Percentiles rank a stretch among this genome's conserved stretches.
Evolutionary conservation across 2,888 invertebrate species (phyloP).

Genomic region (Phyllotreta cruciferae): DNA sequence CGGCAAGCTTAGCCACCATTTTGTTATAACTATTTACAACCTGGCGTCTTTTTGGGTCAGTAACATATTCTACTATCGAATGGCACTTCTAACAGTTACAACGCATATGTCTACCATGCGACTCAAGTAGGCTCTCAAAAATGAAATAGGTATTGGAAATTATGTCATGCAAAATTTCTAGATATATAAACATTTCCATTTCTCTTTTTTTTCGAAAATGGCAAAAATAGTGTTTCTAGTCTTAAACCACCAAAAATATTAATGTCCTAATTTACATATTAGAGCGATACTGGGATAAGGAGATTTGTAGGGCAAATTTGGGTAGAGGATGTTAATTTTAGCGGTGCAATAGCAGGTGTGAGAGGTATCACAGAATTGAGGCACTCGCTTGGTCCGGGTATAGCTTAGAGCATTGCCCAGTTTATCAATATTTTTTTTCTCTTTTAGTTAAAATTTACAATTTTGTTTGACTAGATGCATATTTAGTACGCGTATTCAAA

Average conservation of each 20-base stretch:
- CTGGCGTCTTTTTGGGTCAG: slow-evolving; percentile 60
- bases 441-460: slow-evolving; percentile 39
- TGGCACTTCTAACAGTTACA: slow-evolving; percentile 60
- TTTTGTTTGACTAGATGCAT: slow-evolving; percentile 56
- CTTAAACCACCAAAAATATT: slow-evolving; percentile 46
- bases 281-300: slow-evolving; percentile 32
- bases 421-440: slow-evolving; percentile 42
- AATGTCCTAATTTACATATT: slow-evolving; percentile 26
- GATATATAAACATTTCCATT: slow-evolving; percentile 29
- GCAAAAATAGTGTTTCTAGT: slow-evolving; percentile 41
- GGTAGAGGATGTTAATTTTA: slow-evolving; percentile 45
- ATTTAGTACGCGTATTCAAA: slow-evolving; percentile 36
- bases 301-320: slow-evolving; percentile 34
- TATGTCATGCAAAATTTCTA: slow-evolving; percentile 42
- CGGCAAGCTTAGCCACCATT: neutral
- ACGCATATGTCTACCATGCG: slow-evolving; percentile 60
- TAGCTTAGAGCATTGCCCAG: slow-evolving; percentile 52
- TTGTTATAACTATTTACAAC: slow-evolving; percentile 37
- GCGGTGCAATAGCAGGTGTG: slow-evolving; percentile 55
- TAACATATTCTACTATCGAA: slow-evolving; percentile 59
- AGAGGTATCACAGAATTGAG: slow-evolving; percentile 60
- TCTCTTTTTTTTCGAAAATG: slow-evolving; percentile 33
- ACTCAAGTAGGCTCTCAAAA: slow-evolving; percentile 55
- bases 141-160: slow-evolving; percentile 34
- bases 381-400: slow-evolving; percentile 60